A percentile compares a stretch with the other conserved stretches of the same genome.
phyloP scores from a whole-genome alignment of 2,113 vertebrate species.

The Actenoides hombroni region DNA sequence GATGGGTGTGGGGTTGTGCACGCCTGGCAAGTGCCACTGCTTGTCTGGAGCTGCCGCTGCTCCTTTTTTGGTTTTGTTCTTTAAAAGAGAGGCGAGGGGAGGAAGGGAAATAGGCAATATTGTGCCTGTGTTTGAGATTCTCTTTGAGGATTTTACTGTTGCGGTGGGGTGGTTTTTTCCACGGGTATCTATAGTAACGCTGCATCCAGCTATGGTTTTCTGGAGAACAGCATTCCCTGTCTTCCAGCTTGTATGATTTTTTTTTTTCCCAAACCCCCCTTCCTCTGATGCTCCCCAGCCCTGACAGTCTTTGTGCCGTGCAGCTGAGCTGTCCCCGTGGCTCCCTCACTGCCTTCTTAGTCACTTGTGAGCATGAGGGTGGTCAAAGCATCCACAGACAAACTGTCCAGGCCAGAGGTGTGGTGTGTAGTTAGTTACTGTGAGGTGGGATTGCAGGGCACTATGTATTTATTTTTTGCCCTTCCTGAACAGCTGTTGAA shows the following conservation, averaged over 20 bases:
- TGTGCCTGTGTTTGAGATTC: neutral
- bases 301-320: neutral
- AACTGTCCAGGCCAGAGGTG: neutral
- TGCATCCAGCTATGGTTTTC: neutral
- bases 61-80: neutral
- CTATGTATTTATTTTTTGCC: neutral
- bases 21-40: neutral
- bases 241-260: neutral
- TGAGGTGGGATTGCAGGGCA: neutral
- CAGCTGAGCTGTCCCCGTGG: rapidly evolving
- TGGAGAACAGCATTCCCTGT: neutral
- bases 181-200: slow-evolving; percentile 56
- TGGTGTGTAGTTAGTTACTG: neutral
- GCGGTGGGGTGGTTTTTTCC: neutral
- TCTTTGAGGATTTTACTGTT: neutral
- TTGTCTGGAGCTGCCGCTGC: slow-evolving; percentile 29
- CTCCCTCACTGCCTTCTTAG: neutral
- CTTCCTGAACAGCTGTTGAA: neutral
- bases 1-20: neutral
- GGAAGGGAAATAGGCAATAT: neutral
- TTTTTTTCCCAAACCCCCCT: neutral
- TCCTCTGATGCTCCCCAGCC: neutral
- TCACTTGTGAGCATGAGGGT: neutral
- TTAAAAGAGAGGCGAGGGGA: neutral
- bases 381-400: neutral